Evolutionary conservation across 2,888 invertebrate genomes (phyloP), one percentile per base, ranked within the genome.

Genomic region (Luperina testacea): DNA sequence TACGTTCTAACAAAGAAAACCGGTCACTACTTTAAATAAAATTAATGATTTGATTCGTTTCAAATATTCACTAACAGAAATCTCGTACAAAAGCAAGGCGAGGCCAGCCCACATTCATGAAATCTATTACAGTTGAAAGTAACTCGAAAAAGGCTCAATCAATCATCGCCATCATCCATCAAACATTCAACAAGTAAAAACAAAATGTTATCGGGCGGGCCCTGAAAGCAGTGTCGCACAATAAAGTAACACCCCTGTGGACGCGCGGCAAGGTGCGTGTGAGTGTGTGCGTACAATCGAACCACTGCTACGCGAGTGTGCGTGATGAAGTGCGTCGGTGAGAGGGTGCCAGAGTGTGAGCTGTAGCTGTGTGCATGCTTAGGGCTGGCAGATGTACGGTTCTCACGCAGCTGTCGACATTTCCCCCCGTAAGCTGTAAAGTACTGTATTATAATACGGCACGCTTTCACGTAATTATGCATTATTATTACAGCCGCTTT

Each of bases 151-250:
- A 93, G 91, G 92, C 86, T 87, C 90, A 90, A 96, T 96, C 96
- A 95, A 97, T 96, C 96, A 96, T 96, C 92, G 90, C 70, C 90
- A 94, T 94, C 95, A 96, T 96, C 95, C 94, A 96, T 96, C 96
- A 96, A 94, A 93, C 93, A 95, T 95, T 96, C 96, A 97, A 97
- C 96, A 97, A 96, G 96, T 97, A 96, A 96, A 96, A 96, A 96
- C 96, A 96, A 96, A 96, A 95, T 94, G 94, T 94, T 95, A 95
- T 94, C 95, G 94, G 90, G 87, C 88, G 91, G 92, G 89, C 94
- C 94, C 95, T 95, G 93, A 90, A 91, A 91, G 88, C 90, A 87
- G 83, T 91, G 91, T 91, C 91, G 83, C 87, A 89, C 92, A 94
- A 94, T 94, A 91, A 94, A 92, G 93, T 91, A 93, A 92, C 95